Evolutionary conservation across 2,797 vertebrate species (phyloP), one percentile per base, ranked within the genome.

Genomic region (Enteromius thamalakanensis): DNA sequence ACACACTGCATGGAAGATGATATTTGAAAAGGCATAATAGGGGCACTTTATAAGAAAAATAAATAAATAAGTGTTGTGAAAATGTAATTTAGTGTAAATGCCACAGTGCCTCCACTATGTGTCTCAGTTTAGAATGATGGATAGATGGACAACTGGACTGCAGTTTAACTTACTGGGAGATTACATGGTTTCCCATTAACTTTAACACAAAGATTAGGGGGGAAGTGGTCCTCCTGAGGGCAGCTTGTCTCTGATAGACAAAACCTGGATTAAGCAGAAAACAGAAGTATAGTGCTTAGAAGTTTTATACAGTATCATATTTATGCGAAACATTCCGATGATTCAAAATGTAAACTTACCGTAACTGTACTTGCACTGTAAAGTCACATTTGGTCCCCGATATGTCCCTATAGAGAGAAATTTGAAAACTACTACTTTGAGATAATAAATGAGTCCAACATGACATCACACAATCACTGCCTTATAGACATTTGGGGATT

Each of bases 141-240:
- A 76, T 29, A 79, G 51, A 53, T 6, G n/a, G 15, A 62, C 65
- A 32, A 32, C 58, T 32, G 29, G 21, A 68, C 11, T 40, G 42
- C 23, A 47, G 23, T 29, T 60, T 81, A 60, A 68, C 97, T 97
- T 94, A 99, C 98, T 89, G 98, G 98, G 90, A 99, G 96, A 93
- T 96, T 99, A 90, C 98, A 99, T 0, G 97, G 97, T 94, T 99
- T 99, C 90, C 96, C 97, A 72, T 99, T 99, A 83, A 99, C 97
- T 96, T 99, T 99, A 91, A 99, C 98, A 86, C 98, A 99, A 81
- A 99, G 94, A 91, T 97, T 99, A 84, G 98, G 96, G 87, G 98
- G 98, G 86, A 99, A 99, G 92, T 99, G 98, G 95, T 99, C 98
- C 96, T 99, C 98, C 94, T 99, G 98, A 87, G 98, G 98, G 94